phyloP scores from a whole-genome alignment of 1,140 invertebrate genomes.

The Scaptomyza graminum region DNA sequence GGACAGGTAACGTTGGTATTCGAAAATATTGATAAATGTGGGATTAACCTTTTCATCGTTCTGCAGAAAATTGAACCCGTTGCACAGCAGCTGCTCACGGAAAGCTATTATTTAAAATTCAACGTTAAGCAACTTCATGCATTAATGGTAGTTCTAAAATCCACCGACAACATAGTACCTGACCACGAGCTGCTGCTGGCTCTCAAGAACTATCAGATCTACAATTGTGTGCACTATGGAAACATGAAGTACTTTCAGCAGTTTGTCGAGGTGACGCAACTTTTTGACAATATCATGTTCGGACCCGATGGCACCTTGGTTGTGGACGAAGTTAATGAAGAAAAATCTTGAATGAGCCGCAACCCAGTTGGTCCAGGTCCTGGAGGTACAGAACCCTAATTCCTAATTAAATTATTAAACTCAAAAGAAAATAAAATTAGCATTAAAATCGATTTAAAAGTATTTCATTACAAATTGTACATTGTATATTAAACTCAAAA shows the following conservation, averaged over 20 bases:
- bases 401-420: too few relatives aligned
- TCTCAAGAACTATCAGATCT: slow-evolving; percentile 47
- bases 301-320: slow-evolving; percentile 45
- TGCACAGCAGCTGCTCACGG: slow-evolving; percentile 37
- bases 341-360: too few relatives aligned
- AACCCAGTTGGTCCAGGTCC: too few relatives aligned
- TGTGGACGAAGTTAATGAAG: not conserved
- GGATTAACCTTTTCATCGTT: not conserved
- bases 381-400: too few relatives aligned
- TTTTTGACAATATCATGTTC: slow-evolving; percentile 37
- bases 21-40: not conserved
- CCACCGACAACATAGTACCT: slow-evolving; percentile 5
- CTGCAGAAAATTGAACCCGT: slow-evolving; percentile 53
- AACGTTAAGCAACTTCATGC: slow-evolving; percentile 40
- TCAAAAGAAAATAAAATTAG: too few relatives aligned
- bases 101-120: slow-evolving; percentile 42
- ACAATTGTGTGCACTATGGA: slow-evolving; percentile 41
- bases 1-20: slow-evolving; percentile 17
- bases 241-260: slow-evolving; percentile 51
- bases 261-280: slow-evolving; percentile 48
- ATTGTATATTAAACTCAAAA: slow-evolving; percentile 34
- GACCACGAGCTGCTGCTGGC: slow-evolving; percentile 35
- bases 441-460: too few relatives aligned
- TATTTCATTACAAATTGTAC: not conserved
- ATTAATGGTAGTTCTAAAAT: slow-evolving; percentile 41